A percentile compares a stretch with the other conserved stretches of the same genome.
phyloP scores from a whole-genome alignment of 2,113 vertebrate species.

The Malaclemys terrapin region DNA sequence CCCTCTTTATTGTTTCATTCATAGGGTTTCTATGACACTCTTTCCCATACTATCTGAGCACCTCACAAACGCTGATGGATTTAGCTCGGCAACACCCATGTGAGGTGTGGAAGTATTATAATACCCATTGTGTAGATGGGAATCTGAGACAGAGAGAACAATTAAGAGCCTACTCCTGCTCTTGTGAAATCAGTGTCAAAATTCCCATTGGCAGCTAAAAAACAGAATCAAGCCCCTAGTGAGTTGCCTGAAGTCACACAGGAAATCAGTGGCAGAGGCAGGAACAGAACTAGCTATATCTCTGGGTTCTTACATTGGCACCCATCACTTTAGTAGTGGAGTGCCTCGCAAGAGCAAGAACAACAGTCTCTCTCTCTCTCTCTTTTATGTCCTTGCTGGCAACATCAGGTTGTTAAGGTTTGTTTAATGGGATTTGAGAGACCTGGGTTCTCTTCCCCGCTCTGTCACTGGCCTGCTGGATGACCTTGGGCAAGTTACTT shows the following conservation, averaged over 20 bases:
- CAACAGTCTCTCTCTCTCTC: background rate
- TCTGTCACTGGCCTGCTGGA: background rate
- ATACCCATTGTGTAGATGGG: background rate
- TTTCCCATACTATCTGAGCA: background rate
- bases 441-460: background rate
- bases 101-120: background rate
- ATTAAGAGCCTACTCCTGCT: background rate
- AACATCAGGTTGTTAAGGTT: background rate
- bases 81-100: background rate
- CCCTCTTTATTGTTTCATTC: background rate
- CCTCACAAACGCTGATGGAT: background rate
- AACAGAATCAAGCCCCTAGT: background rate
- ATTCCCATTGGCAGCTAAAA: background rate
- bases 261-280: background rate
- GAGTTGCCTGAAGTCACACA: background rate
- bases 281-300: background rate
- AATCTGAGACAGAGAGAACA: background rate
- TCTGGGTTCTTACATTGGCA: background rate
- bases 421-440: background rate
- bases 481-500: background rate
- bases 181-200: background rate
- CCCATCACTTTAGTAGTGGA: background rate
- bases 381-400: background rate
- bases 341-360: background rate
- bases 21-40: background rate